Base-by-base conservation (phyloP, 64 coral and sea anemone genomes). In the Platygyra sinensis region DNA sequence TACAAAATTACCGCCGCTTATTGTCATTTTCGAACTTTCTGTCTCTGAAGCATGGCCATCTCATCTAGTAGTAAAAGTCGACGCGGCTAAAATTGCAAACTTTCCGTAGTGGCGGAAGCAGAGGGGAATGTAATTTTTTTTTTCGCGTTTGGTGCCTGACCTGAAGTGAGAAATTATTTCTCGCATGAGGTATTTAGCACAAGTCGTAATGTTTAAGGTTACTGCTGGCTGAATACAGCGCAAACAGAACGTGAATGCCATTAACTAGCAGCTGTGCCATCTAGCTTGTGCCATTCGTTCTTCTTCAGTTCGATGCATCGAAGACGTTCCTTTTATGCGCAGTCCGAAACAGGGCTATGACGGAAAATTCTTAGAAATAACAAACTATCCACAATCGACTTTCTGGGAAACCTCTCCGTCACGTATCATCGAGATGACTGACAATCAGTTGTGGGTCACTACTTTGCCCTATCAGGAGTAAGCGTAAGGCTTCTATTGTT, bases 231-330 rank as follows among this genome's bases (percentile, higher is more conserved):
- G 22, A 60, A 74, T 88, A 15, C 3, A 55, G 8, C 76, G 31
- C 3, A 76, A 88, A 27, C 30, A 92, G 28, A 7, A 52, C 82
- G 30, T 92, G 60, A 9, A 46, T 46, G 39, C 39, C 39, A 46
- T 46, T 5, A 6, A 46, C 39, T 5, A 46, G 39, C 39, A 46
- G 3, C 39, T 5, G 2, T 46, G 4, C 39, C 39, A 6, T 46
- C 39, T 46, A 46, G 39, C 74, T 65, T 60, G 90, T 75, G 65
- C 82, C 82, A 74, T 92, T 92, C 18, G 90, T 92, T 86, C 78
- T 69, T 75, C 54, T 31, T 86, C n/a, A n/a, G n/a, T n/a, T 63
- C 11, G 75, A 75, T 7, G 30, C 36, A 75, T 62, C 86, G 24
- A 46, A 46, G 4, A 46, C 39, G 39, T 46, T 46, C 39, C 5